Percentiles rank a stretch among this genome's conserved stretches.
Evolutionary conservation across 2,113 vertebrate species (phyloP).

Genomic region (Pelobates fuscus): DNA sequence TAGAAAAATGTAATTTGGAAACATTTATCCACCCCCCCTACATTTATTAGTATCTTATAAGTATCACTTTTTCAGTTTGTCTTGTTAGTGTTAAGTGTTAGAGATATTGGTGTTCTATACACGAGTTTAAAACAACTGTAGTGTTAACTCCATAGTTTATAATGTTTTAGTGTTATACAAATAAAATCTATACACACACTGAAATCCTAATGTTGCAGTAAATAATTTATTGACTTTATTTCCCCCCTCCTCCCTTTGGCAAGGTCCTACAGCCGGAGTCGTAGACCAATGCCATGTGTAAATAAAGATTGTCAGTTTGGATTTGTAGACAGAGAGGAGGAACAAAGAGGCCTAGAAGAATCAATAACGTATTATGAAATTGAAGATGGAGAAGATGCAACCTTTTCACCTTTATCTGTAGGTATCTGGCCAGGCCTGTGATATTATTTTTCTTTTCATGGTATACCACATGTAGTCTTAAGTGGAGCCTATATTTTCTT

Average conservation of each 20-base stretch:
- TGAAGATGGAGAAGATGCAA: constrained; percentile 69
- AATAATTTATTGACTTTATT: background rate
- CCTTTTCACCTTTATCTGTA: constrained; percentile 72
- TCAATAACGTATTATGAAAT: constrained; percentile 74
- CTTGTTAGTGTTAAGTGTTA: too few relatives aligned
- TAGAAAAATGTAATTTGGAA: too few relatives aligned
- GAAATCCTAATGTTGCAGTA: too few relatives aligned
- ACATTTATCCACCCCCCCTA: too few relatives aligned
- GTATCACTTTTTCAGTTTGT: too few relatives aligned
- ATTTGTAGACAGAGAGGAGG: constrained; percentile 67
- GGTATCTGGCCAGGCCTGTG: constrained; percentile 50
- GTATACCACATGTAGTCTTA: background rate
- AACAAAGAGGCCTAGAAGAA: constrained; percentile 70
- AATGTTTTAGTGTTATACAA: too few relatives aligned
- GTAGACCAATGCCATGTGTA: constrained; percentile 70
- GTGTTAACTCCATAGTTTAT: too few relatives aligned
- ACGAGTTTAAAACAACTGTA: too few relatives aligned
- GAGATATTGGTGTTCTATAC: too few relatives aligned
- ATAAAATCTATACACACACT: too few relatives aligned
- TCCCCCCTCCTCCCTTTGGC: background rate
- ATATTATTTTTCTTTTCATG: too few relatives aligned
- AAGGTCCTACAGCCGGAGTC: constrained; percentile 70
- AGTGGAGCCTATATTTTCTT: background rate
- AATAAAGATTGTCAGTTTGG: constrained; percentile 78
- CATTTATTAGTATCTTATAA: too few relatives aligned